phyloP scores from a whole-genome alignment of 2,888 invertebrate species.

The Apamea epomidion region DNA sequence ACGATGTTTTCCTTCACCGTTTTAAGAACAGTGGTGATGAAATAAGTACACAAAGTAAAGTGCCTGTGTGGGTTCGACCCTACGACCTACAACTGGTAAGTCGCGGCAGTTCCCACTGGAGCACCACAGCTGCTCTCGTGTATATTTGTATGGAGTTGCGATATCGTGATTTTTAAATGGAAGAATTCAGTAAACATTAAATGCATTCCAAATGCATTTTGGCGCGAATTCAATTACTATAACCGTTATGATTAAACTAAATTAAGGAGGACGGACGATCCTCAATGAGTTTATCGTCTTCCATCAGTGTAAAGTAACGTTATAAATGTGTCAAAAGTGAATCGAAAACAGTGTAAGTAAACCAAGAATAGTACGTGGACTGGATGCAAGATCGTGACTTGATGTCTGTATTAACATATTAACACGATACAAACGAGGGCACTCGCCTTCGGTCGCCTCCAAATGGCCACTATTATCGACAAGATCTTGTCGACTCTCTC shows the following conservation, averaged over 20 bases:
- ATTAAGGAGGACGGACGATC: constrained; percentile 20
- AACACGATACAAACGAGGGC: constrained; percentile 75
- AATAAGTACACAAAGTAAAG: background rate
- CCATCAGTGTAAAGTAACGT: constrained; percentile 48
- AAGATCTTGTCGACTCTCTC: constrained; percentile 68
- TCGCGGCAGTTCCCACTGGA: background rate
- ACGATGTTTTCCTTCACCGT: background rate
- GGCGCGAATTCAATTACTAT: constrained; percentile 32
- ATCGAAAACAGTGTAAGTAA: constrained; percentile 75
- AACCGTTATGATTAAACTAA: constrained; percentile 34
- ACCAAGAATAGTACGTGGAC: constrained; percentile 70
- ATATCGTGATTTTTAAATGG: background rate
- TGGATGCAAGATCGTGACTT: constrained; percentile 68
- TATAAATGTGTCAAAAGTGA: constrained; percentile 73
- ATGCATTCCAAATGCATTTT: constrained; percentile 27
- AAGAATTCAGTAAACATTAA: background rate
- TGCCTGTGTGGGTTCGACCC: background rate
- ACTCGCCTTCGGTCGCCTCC: constrained; percentile 67
- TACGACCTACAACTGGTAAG: background rate
- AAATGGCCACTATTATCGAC: constrained; percentile 71
- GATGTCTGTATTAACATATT: constrained; percentile 78
- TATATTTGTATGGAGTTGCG: background rate
- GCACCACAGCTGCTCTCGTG: background rate
- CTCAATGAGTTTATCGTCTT: constrained; percentile 47
- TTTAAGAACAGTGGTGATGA: background rate